Base-by-base conservation (phyloP, 2,113 vertebrate genomes). In the Balaeniceps rex region DNA sequence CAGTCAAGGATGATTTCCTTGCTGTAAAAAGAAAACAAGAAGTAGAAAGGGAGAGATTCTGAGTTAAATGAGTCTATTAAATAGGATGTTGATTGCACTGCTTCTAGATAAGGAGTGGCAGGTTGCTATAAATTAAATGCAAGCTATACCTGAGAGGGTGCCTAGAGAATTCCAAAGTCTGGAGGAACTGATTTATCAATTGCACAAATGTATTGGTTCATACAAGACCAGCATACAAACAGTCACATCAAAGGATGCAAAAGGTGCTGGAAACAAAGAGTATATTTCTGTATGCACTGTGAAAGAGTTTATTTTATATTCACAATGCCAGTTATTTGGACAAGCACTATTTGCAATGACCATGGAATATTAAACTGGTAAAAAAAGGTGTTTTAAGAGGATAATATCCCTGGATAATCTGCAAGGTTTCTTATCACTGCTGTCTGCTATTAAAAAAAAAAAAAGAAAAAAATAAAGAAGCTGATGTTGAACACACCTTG, bases 41-140 rank as follows among this genome's bases (percentile, higher is more conserved):
- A 90, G 58, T 46, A 95, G 86, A 92, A 94, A 86, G 72, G 70
- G 90, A 97, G 92, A 96, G 86, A 60, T 96, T 88, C 78, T 51
- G 46, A 95, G 47, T 92, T 94, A 97, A 98, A 97, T 94, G 52
- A 97, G 52, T 97, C 94, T 88, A 92, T 97, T 97, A 97, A 96
- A 86, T 64, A 87, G 65, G 83, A 94, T 47, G 29, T 70, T 95
- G 96, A 97, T 91, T 95, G 46, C 69, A 88, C 51, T 91, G 47
- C 68, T 94, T 85, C 82, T 88, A 91, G 93, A 94, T 94, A 97
- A 97, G 74, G 26, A 95, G 80, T 90, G 68, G 40, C 86, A 97
- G 87, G 88, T 75, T 97, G 74, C 85, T 82, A 93, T 95, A 97
- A 97, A 97, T 94, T 97, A 97, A 95, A 85, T 61, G 68, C 21